Conservation (phyloP, 2,113 vertebrate species). For the Amphiprion percula region DNA sequence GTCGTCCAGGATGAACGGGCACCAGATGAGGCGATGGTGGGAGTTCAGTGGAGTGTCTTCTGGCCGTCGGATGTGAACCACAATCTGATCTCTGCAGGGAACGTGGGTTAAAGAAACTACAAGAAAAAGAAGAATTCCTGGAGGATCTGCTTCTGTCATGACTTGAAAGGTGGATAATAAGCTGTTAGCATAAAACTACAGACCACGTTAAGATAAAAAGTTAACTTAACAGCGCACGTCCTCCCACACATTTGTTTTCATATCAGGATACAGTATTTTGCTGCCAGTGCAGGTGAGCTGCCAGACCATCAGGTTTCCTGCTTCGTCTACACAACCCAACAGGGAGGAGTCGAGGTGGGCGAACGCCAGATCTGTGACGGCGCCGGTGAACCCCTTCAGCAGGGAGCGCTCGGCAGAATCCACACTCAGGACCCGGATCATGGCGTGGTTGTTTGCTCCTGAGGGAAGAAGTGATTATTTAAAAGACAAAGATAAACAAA, state of each 20-base stretch:
- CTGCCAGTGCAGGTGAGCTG: conserved; percentile 90
- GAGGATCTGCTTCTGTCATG: neutral
- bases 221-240: neutral
- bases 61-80: conserved; percentile 91
- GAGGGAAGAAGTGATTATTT: conserved; percentile 17
- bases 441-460: conserved; percentile 94
- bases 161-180: neutral
- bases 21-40: conserved; percentile 96
- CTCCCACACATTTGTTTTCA: neutral
- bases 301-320: conserved; percentile 97
- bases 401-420: conserved; percentile 90
- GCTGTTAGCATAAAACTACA: neutral
- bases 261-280: conserved; percentile 94
- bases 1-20: conserved; percentile 95
- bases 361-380: conserved; percentile 95
- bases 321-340: conserved; percentile 95
- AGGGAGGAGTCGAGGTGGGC: conserved; percentile 96
- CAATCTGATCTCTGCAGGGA: conserved; percentile 90
- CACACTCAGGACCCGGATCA: conserved; percentile 95
- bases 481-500: neutral
- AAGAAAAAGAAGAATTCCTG: neutral
- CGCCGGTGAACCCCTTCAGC: conserved; percentile 95
- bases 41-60: conserved; percentile 89
- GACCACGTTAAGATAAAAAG: neutral
- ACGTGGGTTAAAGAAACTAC: conserved; percentile 79